Conservation (phyloP, 2,113 vertebrate species). For the Onychorhynchus coronatus region DNA sequence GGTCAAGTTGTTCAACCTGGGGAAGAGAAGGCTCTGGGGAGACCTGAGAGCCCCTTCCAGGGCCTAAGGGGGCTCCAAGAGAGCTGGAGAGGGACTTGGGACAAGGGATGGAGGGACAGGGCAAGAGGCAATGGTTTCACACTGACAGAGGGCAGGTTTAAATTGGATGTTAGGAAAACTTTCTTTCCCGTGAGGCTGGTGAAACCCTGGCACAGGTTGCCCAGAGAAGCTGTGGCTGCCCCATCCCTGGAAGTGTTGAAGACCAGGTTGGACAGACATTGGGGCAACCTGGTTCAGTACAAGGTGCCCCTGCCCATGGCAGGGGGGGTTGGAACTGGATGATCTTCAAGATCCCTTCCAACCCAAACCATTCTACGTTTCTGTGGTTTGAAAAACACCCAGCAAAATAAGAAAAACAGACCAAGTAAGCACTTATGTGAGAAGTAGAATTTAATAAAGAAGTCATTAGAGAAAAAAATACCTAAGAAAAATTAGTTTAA, state of each 20-base stretch:
- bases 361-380: neutral
- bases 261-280: rapidly evolving
- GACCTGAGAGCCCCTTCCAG: neutral
- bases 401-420: neutral
- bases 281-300: rapidly evolving
- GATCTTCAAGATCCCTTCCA: neutral
- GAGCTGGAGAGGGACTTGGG: neutral
- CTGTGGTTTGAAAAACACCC: neutral
- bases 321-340: rapidly evolving
- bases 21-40: neutral
- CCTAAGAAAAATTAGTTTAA: neutral
- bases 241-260: neutral
- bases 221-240: neutral
- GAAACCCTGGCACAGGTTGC: neutral
- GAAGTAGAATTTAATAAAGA: neutral
- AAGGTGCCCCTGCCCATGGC: neutral
- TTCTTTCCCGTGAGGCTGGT: neutral
- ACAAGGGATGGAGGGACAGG: neutral
- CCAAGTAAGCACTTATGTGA: neutral
- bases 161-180: neutral
- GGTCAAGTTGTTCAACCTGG: neutral
- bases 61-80: neutral
- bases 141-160: neutral
- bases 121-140: neutral
- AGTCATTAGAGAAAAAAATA: neutral